Evolutionary conservation across 2,113 vertebrate genomes (phyloP).

Genomic region (Crocuta crocuta): DNA sequence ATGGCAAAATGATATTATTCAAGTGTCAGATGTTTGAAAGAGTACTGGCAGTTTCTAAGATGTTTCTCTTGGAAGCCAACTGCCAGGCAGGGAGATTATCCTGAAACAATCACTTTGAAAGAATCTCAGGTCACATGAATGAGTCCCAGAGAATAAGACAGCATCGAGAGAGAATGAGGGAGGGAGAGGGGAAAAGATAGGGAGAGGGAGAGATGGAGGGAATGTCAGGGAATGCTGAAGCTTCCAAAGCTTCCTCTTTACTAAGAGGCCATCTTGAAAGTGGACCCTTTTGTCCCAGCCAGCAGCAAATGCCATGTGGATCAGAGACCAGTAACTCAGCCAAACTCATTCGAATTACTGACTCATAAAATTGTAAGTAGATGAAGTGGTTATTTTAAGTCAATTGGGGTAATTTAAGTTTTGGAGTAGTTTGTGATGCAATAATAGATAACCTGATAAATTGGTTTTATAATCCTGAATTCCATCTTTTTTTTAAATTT

Average conservation of each 20-base stretch:
- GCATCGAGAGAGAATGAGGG: background rate
- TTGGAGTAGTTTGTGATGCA: background rate
- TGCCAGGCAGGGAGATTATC: background rate
- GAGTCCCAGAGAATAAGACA: background rate
- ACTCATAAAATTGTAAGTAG: background rate
- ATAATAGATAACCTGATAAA: background rate
- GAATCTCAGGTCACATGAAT: background rate
- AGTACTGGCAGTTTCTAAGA: background rate
- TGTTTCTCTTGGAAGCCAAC: background rate
- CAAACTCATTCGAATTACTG: background rate
- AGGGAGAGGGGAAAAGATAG: background rate
- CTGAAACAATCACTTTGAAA: background rate
- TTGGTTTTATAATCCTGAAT: background rate
- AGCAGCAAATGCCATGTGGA: fast-evolving
- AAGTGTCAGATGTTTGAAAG: background rate
- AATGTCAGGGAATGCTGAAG: background rate
- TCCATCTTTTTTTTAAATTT: background rate
- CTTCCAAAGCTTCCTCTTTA: background rate
- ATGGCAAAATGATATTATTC: background rate
- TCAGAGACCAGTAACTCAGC: background rate
- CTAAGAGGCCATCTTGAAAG: background rate
- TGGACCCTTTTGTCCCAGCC: too few relatives aligned
- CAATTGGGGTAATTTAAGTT: background rate
- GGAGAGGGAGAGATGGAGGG: background rate
- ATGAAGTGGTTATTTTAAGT: background rate